Percentiles rank a stretch among this genome's conserved stretches.
Evolutionary conservation across 2,113 vertebrate genomes (phyloP).

Genomic region (Genyomyrus donnyi): DNA sequence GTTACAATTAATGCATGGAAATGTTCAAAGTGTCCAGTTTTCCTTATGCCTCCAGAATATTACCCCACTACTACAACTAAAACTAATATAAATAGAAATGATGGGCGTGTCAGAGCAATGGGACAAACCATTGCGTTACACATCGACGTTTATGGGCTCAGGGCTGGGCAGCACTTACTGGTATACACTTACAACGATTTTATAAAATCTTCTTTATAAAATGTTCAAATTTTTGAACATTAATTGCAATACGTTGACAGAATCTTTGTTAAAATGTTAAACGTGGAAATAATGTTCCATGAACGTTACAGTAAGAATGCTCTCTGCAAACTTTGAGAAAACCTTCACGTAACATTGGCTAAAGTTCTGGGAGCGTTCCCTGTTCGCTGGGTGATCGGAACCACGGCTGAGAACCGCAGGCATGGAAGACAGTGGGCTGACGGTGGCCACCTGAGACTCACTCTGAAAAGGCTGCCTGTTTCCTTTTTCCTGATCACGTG

Average conservation of each 20-base stretch:
- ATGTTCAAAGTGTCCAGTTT: background rate
- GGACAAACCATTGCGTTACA: background rate
- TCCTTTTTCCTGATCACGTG: constrained; percentile 8
- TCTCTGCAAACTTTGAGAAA: background rate
- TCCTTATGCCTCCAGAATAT: background rate
- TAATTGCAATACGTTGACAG: background rate
- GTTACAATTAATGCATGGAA: background rate
- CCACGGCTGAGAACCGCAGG: background rate
- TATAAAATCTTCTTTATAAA: background rate
- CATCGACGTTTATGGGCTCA: background rate
- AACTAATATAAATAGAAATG: background rate
- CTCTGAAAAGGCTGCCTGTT: constrained; percentile 22
- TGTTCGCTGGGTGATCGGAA: background rate
- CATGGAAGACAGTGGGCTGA: background rate
- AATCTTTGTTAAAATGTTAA: background rate
- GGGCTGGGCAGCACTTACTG: too few relatives aligned
- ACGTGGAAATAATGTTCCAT: background rate
- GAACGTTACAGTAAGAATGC: background rate
- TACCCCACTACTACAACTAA: background rate
- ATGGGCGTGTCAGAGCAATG: background rate
- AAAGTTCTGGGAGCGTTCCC: background rate
- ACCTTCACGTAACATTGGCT: background rate
- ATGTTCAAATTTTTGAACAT: background rate
- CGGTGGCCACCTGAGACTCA: constrained; percentile 5
- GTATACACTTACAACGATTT: background rate